Evolutionary conservation across 2,797 vertebrate genomes (phyloP).

Genomic region (Lophius americanus): DNA sequence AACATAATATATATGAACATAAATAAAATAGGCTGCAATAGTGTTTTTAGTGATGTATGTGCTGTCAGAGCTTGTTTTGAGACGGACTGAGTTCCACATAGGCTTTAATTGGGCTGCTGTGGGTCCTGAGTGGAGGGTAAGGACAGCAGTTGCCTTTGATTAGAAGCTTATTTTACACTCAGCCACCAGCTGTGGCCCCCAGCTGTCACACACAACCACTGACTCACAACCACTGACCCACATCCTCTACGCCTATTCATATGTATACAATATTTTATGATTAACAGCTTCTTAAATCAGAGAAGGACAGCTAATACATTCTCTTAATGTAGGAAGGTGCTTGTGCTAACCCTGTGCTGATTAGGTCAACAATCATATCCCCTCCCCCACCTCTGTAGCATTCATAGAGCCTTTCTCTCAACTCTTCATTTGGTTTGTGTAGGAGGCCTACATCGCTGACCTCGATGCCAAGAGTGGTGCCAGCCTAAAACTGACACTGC

Average conservation of each 20-base stretch:
- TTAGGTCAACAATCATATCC: slow-evolving; percentile 1
- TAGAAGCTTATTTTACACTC: slow-evolving; percentile 39
- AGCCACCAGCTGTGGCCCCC: slow-evolving; percentile 64
- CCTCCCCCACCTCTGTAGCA: no score
- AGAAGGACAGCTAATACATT: neutral
- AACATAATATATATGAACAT: neutral
- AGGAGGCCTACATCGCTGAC: slow-evolving; percentile 98
- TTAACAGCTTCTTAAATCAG: neutral
- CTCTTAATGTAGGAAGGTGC: slow-evolving; percentile 13
- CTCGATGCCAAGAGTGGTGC: slow-evolving; percentile 97
- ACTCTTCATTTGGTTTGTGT: slow-evolving; percentile 22
- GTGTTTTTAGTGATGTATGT: slow-evolving; percentile 4
- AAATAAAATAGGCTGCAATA: neutral
- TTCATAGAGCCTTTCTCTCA: neutral
- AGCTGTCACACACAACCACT: slow-evolving; percentile 60
- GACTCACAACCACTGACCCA: slow-evolving; percentile 34
- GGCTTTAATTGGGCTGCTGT: slow-evolving; percentile 70
- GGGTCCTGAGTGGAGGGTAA: slow-evolving; percentile 36
- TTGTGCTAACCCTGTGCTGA: slow-evolving; percentile 17
- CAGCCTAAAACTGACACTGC: slow-evolving; percentile 94
- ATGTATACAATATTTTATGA: slow-evolving; percentile 12
- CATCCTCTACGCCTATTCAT: slow-evolving; percentile 1
- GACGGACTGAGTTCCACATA: slow-evolving; percentile 54
- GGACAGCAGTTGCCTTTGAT: slow-evolving; percentile 70
- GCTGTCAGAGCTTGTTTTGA: slow-evolving; percentile 12